A percentile compares a stretch with the other conserved stretches of the same genome.
These are phyloP conservation scores for Phaetusa simplex DNA, from an alignment of 2,113 vertebrate genomes.

Conservation along the genomic window DNA sequence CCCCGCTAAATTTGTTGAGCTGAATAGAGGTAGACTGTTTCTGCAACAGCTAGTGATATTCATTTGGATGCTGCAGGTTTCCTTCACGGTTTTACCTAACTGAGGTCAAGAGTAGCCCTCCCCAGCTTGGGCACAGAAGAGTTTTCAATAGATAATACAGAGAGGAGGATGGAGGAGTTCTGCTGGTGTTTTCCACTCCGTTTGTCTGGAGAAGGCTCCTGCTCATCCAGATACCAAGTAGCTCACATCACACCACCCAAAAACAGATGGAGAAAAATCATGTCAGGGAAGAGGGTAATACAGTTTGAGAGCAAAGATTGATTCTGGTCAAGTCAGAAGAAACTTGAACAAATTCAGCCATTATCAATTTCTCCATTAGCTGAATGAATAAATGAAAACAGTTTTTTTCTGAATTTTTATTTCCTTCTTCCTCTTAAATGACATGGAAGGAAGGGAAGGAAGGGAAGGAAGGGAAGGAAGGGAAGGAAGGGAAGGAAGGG, in stretches of 20 bases:
- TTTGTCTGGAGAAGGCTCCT: not conserved
- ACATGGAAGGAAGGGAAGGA: no score
- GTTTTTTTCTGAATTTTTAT: not conserved
- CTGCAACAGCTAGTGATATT: not conserved
- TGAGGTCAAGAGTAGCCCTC: not conserved
- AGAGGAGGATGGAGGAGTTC: not conserved
- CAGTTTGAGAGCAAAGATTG: not conserved
- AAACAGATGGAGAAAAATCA: not conserved
- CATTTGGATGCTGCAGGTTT: not conserved
- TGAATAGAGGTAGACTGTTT: not conserved
- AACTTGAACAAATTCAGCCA: not conserved
- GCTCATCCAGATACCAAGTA: not conserved
- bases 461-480: no score
- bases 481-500: no score
- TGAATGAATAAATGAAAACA: not conserved
- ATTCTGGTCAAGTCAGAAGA: not conserved
- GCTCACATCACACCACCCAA: not conserved
- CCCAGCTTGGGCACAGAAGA: not conserved
- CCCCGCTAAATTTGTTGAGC: not conserved
- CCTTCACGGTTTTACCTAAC: not conserved
- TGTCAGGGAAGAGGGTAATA: not conserved
- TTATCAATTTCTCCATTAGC: not conserved
- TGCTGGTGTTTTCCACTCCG: accelerated
- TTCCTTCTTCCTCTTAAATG: not conserved
- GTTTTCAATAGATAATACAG: not conserved